A percentile compares a stretch with the other conserved stretches of the same genome.
Evolutionary conservation across 2,113 vertebrate species (phyloP).

Genomic region (Thymallus thymallus): DNA sequence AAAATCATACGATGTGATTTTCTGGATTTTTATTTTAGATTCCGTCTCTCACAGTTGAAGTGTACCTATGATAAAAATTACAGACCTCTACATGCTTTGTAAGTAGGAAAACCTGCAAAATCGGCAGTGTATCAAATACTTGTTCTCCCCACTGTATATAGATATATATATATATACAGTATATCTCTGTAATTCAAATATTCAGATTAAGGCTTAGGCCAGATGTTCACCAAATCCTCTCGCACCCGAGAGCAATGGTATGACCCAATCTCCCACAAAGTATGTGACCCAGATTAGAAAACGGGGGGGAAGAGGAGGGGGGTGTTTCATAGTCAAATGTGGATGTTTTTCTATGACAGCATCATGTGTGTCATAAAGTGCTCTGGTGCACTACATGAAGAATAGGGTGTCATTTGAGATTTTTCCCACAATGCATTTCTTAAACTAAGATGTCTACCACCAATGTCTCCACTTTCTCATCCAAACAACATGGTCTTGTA

Average conservation of each 20-base stretch:
- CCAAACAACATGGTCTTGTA: not conserved
- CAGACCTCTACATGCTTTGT: no score
- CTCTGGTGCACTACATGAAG: slow-evolving; percentile 34
- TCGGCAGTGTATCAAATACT: no score
- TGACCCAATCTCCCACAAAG: slow-evolving; percentile 72
- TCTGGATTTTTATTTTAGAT: no score
- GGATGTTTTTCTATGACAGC: slow-evolving; percentile 1
- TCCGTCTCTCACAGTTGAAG: no score
- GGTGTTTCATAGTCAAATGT: slow-evolving; percentile 22
- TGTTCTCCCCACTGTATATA: no score
- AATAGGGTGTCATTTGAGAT: slow-evolving; percentile 20
- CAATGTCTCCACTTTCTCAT: slow-evolving; percentile 10
- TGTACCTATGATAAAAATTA: no score
- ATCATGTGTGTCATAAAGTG: not conserved
- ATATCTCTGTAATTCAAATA: slow-evolving; percentile 64
- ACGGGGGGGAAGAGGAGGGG: slow-evolving; percentile 33
- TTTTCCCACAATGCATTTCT: slow-evolving; percentile 12
- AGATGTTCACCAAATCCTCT: slow-evolving; percentile 71
- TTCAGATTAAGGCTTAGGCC: slow-evolving; percentile 67
- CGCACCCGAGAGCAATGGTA: slow-evolving; percentile 67
- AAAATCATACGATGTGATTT: no score
- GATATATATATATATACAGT: no score
- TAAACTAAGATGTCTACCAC: slow-evolving; percentile 19
- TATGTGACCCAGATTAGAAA: slow-evolving; percentile 78
- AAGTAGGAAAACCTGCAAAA: no score